These are phyloP conservation scores for Aleiodes alternator DNA, from an alignment of 2,888 invertebrate species.

Conservation along the genomic window DNA sequence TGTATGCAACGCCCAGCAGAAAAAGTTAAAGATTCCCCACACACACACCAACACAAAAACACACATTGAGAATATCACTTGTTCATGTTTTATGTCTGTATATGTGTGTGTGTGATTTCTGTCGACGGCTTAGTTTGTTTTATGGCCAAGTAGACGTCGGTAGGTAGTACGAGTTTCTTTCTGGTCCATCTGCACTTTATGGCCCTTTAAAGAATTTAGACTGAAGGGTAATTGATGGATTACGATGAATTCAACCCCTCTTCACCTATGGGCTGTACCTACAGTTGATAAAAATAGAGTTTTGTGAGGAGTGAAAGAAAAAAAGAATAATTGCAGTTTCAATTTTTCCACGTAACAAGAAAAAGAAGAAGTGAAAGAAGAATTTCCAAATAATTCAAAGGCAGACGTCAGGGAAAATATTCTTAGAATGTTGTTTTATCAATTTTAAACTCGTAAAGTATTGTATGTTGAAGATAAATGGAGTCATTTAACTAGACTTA, in stretches of 20 bases:
- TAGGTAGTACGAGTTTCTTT: slow-evolving; percentile 64
- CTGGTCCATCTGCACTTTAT: slow-evolving; percentile 72
- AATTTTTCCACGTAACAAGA: not conserved
- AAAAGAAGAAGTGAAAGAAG: not conserved
- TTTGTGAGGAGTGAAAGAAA: not conserved
- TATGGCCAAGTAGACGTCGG: slow-evolving; percentile 61
- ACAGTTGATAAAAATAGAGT: not conserved
- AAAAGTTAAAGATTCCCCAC: not conserved
- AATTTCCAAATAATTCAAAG: slow-evolving; percentile 2
- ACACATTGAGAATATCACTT: not conserved
- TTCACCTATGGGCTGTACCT: not conserved
- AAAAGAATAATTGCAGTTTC: too few species aligned
- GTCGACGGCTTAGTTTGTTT: slow-evolving; percentile 72
- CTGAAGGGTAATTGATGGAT: slow-evolving; percentile 57
- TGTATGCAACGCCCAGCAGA: slow-evolving; percentile 62
- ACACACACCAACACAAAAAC: not conserved
- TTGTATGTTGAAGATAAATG: not conserved
- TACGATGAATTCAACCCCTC: slow-evolving; percentile 7
- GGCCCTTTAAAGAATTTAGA: slow-evolving; percentile 68
- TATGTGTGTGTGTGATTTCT: slow-evolving; percentile 60
- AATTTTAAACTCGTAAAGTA: slow-evolving; percentile 3
- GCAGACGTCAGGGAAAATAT: not conserved
- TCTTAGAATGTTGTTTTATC: not conserved
- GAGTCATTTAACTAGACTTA: slow-evolving; percentile 22
- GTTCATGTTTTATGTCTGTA: not conserved